Conservation (phyloP, 1,140 invertebrate species). For the Drosophila serrata region DNA sequence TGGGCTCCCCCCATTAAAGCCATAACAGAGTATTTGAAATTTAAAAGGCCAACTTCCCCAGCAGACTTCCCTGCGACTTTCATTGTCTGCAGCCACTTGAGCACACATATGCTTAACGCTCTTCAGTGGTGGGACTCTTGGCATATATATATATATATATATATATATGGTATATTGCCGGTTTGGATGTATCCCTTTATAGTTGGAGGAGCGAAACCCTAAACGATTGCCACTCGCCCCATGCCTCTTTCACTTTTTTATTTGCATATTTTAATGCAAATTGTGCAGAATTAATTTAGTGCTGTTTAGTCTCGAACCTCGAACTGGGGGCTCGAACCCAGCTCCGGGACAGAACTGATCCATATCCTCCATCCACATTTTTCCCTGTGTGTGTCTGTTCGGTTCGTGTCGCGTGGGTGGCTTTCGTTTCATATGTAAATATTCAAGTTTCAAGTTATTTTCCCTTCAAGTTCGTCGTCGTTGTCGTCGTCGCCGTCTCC, state of each 20-base stretch:
- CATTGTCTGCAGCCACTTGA: constrained; percentile 64
- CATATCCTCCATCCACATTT: constrained; percentile 6
- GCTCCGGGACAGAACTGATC: constrained; percentile 25
- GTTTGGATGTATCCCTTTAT: constrained; percentile 42
- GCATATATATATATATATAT: too few species aligned
- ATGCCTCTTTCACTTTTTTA: constrained; percentile 69
- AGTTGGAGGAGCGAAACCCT: constrained; percentile 57
- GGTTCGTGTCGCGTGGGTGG: constrained; percentile 71
- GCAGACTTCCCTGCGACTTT: constrained; percentile 7
- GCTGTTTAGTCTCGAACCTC: constrained; percentile 76
- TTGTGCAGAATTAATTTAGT: constrained; percentile 83
- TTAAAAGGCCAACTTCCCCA: constrained; percentile 56
- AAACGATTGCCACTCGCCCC: constrained; percentile 52
- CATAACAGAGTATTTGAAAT: constrained; percentile 65
- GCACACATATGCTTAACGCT: constrained; percentile 79
- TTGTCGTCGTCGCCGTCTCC: constrained; percentile 25
- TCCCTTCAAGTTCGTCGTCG: constrained; percentile 68
- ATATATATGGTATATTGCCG: constrained; percentile 29
- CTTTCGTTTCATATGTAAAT: constrained; percentile 80
- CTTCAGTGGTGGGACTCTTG: constrained; percentile 58
- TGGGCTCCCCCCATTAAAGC: constrained; percentile 63
- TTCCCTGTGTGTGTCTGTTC: constrained; percentile 30
- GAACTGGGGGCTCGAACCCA: constrained; percentile 16
- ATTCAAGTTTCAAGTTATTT: constrained; percentile 80
- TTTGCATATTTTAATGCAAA: constrained; percentile 83